These are phyloP conservation scores for Menidia beryllina DNA, from an alignment of 2,113 vertebrate genomes.

Conservation along the genomic window DNA sequence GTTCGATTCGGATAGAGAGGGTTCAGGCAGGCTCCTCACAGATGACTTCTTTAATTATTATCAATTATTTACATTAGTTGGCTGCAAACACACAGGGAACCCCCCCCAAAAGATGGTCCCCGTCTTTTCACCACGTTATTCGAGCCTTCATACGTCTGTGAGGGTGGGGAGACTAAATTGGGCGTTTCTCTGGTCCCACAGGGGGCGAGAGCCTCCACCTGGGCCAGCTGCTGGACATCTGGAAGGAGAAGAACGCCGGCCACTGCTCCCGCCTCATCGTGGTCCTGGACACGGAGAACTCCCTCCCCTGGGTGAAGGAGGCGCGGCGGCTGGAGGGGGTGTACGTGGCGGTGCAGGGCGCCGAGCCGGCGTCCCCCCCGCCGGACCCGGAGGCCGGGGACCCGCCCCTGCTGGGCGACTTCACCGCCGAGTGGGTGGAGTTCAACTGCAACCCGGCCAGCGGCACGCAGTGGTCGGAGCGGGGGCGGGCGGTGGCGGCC, in stretches of 20 bases:
- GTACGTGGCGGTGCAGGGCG: conserved; percentile 92
- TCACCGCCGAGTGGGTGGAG: conserved; percentile 96
- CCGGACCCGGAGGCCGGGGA: conserved; percentile 67
- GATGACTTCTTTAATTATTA: conserved; percentile 60
- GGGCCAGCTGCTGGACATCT: conserved; percentile 91
- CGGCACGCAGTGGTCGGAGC: conserved; percentile 88
- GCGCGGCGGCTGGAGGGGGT: conserved; percentile 87
- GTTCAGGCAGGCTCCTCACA: conserved; percentile 31
- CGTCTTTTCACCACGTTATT: conserved; percentile 24
- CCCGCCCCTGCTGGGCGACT: conserved; percentile 89
- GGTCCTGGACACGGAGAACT: conserved; percentile 92
- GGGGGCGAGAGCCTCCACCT: conserved; percentile 90
- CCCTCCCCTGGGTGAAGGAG: conserved; percentile 93
- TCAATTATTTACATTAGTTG: too few species aligned
- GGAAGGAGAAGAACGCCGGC: conserved; percentile 91
- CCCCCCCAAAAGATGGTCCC: conserved; percentile 47
- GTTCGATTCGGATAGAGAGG: too few species aligned
- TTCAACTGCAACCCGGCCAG: conserved; percentile 92
- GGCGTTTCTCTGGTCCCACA: conserved; percentile 51
- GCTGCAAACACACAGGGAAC: conserved; percentile 34
- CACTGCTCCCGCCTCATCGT: conserved; percentile 94
- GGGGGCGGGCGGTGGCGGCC: conserved; percentile 82
- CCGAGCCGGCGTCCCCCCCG: conserved; percentile 76
- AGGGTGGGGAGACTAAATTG: too few species aligned
- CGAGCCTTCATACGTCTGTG: neutral